Evolutionary conservation across 92 coral and sea anemone species (phyloP).

Genomic region (Porites lobata): DNA sequence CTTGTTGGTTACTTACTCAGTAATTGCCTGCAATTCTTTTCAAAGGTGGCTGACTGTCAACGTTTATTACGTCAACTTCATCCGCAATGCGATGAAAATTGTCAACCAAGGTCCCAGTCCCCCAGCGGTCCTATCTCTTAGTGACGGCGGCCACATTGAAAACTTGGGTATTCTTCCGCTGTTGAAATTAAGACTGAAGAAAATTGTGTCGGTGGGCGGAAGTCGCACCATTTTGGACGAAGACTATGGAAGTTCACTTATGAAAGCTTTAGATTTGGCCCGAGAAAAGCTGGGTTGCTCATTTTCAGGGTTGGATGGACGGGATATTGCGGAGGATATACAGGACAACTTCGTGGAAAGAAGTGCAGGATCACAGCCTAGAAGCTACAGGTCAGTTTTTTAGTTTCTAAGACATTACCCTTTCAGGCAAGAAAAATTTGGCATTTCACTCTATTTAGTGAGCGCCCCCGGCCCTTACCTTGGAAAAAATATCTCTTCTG

Average conservation of each 20-base stretch:
- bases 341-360: conserved; percentile 9
- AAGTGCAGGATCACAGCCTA: conserved; percentile 33
- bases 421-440: too few relatives aligned
- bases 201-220: conserved; percentile 26
- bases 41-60: conserved; percentile 32
- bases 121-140: conserved; percentile 2
- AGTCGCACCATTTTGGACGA: conserved; percentile 10
- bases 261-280: conserved; percentile 36
- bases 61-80: conserved; percentile 26
- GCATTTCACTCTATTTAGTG: too few relatives aligned
- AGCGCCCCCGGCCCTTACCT: too few relatives aligned
- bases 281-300: conserved; percentile 16
- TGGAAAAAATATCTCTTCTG: too few relatives aligned
- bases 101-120: conserved; percentile 46
- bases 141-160: conserved; percentile 35
- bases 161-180: conserved; percentile 32
- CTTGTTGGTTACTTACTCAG: too few relatives aligned
- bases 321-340: too few relatives aligned
- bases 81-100: conserved; percentile 19
- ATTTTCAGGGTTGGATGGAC: background rate
- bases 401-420: too few relatives aligned
- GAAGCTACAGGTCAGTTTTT: conserved; percentile 1
- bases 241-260: background rate
- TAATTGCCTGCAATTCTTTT: too few relatives aligned
- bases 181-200: conserved; percentile 5